Base-by-base conservation (phyloP, 2,797 vertebrate genomes). In the Muraenolepis orangiensis region DNA sequence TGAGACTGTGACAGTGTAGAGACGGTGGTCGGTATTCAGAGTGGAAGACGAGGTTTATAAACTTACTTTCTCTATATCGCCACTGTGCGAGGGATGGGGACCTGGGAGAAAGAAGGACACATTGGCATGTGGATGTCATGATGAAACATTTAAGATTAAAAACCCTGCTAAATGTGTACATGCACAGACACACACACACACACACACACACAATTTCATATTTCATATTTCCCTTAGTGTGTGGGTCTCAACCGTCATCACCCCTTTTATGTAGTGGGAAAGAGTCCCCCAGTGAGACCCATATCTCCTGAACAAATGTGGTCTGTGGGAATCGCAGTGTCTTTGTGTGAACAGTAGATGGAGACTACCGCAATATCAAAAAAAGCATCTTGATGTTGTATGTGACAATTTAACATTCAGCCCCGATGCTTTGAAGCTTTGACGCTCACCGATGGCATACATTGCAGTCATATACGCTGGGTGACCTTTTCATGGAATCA, bases 1-100 rank as follows among this genome's bases (percentile, higher is more conserved):
- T 23, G 7, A 70, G 46, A 40, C 28, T 30, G n/a, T 16, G 29
- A 57, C 1, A 23, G 72, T 10, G 72, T 61, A 67, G 69, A 67
- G 69, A 70, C 12, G 23, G 3, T 26, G 10, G 57, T 71, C 32
- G 77, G 46, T 74, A 78, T 51, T 64, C 64, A 78, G 42, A 72
- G 34, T 61, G 67, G 64, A 42, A 78, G 79, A 82, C 70, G 76
- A 81, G 71, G 76, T 31, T n/a, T 70, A 70, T 32, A 71, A 84
- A 92, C 92, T 92, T 87, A 94, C 94, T 91, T 93, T 94, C 82
- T 95, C 94, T 87, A 91, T 91, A 81, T 94, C 93, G 75, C 88
- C 89, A 74, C 87, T 85, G 80, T 92, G 89, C 77, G 93, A 90
- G 31, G 92, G 92, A 89, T 91, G 86, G 14, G 91, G 86, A 90